Base-by-base conservation (phyloP, 2,888 invertebrate species). In the Drosophila subsilvestris region DNA sequence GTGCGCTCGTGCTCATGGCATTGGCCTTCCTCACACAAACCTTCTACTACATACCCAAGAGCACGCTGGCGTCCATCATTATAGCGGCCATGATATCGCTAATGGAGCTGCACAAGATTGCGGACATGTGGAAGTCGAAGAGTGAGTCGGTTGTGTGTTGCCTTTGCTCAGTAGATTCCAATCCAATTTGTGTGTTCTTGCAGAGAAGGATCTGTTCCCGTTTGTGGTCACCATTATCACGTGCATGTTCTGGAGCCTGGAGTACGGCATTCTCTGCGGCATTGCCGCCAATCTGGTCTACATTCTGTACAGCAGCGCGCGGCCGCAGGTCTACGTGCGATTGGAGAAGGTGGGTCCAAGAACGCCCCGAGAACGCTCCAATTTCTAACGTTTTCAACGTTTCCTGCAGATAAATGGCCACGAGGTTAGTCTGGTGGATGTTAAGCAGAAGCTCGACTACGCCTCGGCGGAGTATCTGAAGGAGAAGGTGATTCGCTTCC, bases 41-140 rank as follows among this genome's bases (percentile, higher is more conserved):
- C n/a, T 98, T 98, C 91, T 95, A 95, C 91, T 97, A 93, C 92
- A 97, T 98, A 86, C 97, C 97, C 2, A 97, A 97, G 89, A 94
- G 98, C 0, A 96, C 96, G 0, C 93, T 99, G 9, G 96, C 98
- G 0, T 96, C 95, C 0, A 96, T 99, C 73, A 98, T 98, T 77
- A 95, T 98, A 74, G 95, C 96, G 27, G 98, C 98, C 17, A 98
- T 98, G 95, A 94, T 96, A 81, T 96, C 95, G 74, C 95, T 98
- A 93, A 93, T 97, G 14, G 97, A 97, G 74, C 92, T 95, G 66
- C 93, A 93, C 43, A 94, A 95, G 37, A 93, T 96, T 12, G 89
- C 89, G 18, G 93, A 95, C 0, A 93, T 98, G 62, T 98, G 97
- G 97, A 94, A 93, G 84, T 95, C 96, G 2, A 97, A 96, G 92